A percentile compares a stretch with the other conserved stretches of the same genome.
These are phyloP conservation scores for Aphis gossypii DNA, from an alignment of 1,140 invertebrate species.

Conservation along the genomic window DNA sequence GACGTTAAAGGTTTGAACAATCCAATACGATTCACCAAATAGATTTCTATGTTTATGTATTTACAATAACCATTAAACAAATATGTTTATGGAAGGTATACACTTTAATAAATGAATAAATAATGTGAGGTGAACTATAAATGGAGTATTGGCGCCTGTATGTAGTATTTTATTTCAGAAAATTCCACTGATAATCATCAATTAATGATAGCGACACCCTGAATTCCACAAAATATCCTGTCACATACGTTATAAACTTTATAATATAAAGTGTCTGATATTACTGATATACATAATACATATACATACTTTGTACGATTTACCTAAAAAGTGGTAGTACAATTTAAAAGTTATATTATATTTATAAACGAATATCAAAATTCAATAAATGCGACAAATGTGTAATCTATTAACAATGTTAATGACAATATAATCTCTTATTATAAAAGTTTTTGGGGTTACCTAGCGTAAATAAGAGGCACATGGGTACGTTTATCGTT, in stretches of 20 bases:
- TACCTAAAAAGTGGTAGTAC: background rate
- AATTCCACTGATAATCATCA: background rate
- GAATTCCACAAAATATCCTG: background rate
- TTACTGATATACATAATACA: background rate
- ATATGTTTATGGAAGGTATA: background rate
- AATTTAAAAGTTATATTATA: background rate
- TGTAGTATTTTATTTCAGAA: background rate
- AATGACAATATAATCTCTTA: too few species aligned
- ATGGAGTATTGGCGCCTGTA: background rate
- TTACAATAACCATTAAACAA: conserved; percentile 9
- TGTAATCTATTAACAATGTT: background rate
- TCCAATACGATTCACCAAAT: background rate
- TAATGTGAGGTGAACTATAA: background rate
- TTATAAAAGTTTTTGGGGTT: too few species aligned
- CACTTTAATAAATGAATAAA: background rate
- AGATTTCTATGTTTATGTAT: background rate
- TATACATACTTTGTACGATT: background rate
- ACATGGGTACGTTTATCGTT: background rate
- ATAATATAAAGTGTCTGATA: background rate
- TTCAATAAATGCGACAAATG: background rate
- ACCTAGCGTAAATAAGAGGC: too few species aligned
- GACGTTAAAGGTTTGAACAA: background rate
- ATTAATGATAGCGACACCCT: background rate
- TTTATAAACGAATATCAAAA: background rate
- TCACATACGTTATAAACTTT: background rate